These are phyloP conservation scores for Apodemia hepburni DNA, from an alignment of 2,888 invertebrate species.

Conservation along the genomic window DNA sequence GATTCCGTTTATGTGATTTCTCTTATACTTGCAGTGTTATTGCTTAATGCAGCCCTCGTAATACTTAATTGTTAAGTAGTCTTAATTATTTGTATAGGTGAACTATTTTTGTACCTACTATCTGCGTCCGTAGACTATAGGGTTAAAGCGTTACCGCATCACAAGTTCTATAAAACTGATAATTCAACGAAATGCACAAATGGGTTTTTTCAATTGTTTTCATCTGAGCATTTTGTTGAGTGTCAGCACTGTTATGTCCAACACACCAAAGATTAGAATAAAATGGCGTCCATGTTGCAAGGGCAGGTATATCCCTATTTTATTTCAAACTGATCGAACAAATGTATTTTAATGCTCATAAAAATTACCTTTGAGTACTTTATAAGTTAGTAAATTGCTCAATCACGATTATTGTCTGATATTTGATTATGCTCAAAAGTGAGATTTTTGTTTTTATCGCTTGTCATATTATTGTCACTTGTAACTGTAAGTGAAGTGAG, in stretches of 20 bases:
- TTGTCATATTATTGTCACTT: slow-evolving; percentile 44
- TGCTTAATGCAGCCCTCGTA: slow-evolving; percentile 51
- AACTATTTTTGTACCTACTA: slow-evolving; percentile 77
- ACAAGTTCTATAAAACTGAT: slow-evolving; percentile 49
- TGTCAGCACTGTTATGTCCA: slow-evolving; percentile 59
- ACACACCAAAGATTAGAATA: slow-evolving; percentile 77
- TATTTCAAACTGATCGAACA: slow-evolving; percentile 31
- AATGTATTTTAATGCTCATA: slow-evolving; percentile 48
- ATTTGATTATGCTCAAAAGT: slow-evolving; percentile 71
- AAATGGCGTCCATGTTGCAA: slow-evolving; percentile 53
- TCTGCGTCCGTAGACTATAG: slow-evolving; percentile 69
- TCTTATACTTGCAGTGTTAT: slow-evolving; percentile 30
- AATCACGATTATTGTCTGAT: slow-evolving; percentile 47
- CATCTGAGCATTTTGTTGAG: slow-evolving; percentile 44
- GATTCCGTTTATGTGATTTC: slow-evolving; percentile 24
- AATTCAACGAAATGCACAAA: slow-evolving; percentile 45
- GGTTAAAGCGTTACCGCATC: slow-evolving; percentile 69
- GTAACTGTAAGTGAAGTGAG: slow-evolving; percentile 46
- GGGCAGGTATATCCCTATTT: slow-evolving; percentile 45
- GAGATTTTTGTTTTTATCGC: slow-evolving; percentile 63
- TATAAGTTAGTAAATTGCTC: slow-evolving; percentile 57
- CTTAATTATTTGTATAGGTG: slow-evolving; percentile 70
- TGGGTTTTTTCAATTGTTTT: slow-evolving; percentile 29
- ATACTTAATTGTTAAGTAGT: slow-evolving; percentile 79
- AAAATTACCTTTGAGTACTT: slow-evolving; percentile 40